Evolutionary conservation across 2,113 vertebrate species (phyloP).

Genomic region (Nycticebus coucang): DNA sequence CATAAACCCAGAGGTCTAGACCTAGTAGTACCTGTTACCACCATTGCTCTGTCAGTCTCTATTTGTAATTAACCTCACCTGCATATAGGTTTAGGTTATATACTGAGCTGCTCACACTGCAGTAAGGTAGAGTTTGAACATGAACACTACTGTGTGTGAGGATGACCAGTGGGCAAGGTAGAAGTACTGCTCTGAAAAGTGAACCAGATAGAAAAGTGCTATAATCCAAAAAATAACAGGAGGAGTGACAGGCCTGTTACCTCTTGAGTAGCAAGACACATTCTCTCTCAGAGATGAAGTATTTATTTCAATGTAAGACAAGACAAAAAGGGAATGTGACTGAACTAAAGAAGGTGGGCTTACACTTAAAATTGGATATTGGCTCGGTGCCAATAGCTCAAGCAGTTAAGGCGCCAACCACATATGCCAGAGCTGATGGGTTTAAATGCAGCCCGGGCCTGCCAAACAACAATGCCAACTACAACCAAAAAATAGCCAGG

Average conservation of each 20-base stretch:
- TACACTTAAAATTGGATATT: conserved; percentile 16
- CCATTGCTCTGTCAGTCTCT: background rate
- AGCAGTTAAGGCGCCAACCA: too few relatives aligned
- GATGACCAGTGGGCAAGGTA: background rate
- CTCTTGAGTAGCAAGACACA: background rate
- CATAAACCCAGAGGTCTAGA: background rate
- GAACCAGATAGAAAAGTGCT: background rate
- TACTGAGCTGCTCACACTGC: background rate
- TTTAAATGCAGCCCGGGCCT: too few relatives aligned
- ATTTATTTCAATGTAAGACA: conserved; percentile 10
- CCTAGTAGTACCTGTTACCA: background rate
- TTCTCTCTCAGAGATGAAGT: background rate
- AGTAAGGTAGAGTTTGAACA: background rate
- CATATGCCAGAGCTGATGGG: too few relatives aligned
- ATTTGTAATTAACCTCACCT: background rate
- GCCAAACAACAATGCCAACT: too few relatives aligned
- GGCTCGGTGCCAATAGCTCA: too few relatives aligned
- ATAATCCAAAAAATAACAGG: background rate
- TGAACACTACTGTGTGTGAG: background rate
- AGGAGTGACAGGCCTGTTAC: background rate
- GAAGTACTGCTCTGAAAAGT: background rate
- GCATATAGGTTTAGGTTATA: background rate
- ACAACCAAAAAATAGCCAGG: too few relatives aligned
- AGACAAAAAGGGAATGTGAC: conserved; percentile 8
- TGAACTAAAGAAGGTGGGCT: conserved; percentile 35